These are phyloP conservation scores for Drosophila greeni DNA, from an alignment of 2,888 invertebrate species.

Conservation along the genomic window DNA sequence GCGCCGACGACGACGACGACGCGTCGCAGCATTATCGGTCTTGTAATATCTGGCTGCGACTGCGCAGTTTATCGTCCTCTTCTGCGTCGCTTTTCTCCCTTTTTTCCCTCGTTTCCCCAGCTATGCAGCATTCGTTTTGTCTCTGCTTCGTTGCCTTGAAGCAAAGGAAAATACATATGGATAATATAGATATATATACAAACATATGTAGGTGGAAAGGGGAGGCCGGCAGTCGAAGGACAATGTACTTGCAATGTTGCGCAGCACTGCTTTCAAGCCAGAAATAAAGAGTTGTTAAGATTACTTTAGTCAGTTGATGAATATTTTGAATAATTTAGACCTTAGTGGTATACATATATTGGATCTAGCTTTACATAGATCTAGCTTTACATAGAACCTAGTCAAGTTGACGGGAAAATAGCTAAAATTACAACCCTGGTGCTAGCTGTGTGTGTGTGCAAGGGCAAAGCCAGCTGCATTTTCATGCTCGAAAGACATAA, in stretches of 20 bases:
- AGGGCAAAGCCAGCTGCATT: conserved; percentile 57
- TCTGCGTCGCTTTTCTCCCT: conserved; percentile 5
- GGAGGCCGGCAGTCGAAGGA: conserved; percentile 1
- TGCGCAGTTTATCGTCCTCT: conserved; percentile 46
- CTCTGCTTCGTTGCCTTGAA: conserved; percentile 24
- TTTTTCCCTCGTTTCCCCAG: conserved; percentile 1
- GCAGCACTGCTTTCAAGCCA: not conserved
- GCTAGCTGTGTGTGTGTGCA: conserved; percentile 7
- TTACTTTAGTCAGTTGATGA: not conserved
- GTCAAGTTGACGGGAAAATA: conserved; percentile 3
- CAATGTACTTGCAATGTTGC: not conserved
- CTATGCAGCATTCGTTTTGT: conserved; percentile 13
- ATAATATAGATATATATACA: too few species aligned
- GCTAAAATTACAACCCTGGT: conserved; percentile 1
- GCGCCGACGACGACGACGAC: conserved; percentile 38
- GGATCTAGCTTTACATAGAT: not conserved
- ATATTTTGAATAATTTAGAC: not conserved
- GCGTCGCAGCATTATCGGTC: conserved; percentile 62
- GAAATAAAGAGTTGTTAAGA: not conserved
- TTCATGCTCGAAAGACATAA: conserved; percentile 48
- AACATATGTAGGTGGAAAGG: conserved; percentile 2
- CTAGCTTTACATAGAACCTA: not conserved
- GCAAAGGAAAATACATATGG: not conserved
- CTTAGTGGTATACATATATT: not conserved
- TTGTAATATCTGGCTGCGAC: conserved; percentile 65